Conservation (phyloP, 2,797 vertebrate species). For the Leucoraja ocellata region DNA sequence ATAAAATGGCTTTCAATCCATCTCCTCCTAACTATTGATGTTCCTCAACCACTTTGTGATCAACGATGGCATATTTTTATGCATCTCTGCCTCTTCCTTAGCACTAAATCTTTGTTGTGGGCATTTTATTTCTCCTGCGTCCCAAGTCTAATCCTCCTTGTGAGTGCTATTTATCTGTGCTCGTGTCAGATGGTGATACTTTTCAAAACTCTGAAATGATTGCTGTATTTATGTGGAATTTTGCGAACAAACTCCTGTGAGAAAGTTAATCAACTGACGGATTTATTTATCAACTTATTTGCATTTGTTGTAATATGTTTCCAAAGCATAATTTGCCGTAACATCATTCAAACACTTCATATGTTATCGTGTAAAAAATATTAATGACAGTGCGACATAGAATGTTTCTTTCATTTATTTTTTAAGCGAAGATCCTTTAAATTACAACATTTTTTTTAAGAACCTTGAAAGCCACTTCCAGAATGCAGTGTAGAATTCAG, state of each 20-base stretch:
- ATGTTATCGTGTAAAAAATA: background rate
- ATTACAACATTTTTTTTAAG: background rate
- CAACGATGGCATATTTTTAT: constrained; percentile 8
- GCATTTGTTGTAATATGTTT: background rate
- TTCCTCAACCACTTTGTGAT: constrained; percentile 19
- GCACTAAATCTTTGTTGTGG: constrained; percentile 34
- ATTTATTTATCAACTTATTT: constrained; percentile 19
- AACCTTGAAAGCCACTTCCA: background rate
- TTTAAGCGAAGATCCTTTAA: background rate
- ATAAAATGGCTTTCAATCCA: constrained; percentile 7
- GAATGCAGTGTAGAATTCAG: background rate
- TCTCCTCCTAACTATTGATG: constrained; percentile 10
- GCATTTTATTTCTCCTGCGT: constrained; percentile 12
- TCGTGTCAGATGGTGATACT: constrained; percentile 13
- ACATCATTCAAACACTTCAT: background rate
- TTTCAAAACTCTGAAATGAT: constrained; percentile 15
- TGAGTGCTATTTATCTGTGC: background rate
- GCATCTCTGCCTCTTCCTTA: background rate
- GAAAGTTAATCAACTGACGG: constrained; percentile 2
- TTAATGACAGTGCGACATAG: background rate
- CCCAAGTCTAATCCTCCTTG: constrained; percentile 28
- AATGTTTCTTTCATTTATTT: background rate
- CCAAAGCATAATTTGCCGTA: background rate
- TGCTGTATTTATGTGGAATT: background rate
- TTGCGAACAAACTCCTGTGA: background rate